Evolutionary conservation across 2,113 vertebrate genomes (phyloP).

Genomic region (Sphaerodactylus townsendi): DNA sequence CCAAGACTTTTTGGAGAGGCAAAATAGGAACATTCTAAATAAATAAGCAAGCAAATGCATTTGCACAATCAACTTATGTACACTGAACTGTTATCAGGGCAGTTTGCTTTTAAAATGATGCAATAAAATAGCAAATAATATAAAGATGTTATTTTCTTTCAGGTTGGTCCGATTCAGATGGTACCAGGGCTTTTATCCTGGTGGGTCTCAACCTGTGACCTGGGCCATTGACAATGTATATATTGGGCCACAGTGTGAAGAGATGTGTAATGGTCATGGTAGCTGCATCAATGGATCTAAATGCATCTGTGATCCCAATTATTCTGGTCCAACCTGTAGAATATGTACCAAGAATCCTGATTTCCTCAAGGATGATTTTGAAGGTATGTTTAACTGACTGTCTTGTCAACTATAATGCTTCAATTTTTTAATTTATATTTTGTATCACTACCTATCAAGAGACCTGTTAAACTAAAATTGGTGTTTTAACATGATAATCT

Average conservation of each 20-base stretch:
- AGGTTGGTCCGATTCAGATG: constrained; percentile 95
- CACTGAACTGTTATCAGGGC: not conserved
- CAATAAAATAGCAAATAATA: not conserved
- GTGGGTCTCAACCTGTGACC: constrained; percentile 86
- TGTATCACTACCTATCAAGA: not conserved
- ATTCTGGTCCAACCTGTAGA: constrained; percentile 90
- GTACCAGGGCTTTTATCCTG: constrained; percentile 94
- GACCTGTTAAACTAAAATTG: not conserved
- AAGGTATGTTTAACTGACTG: constrained; percentile 79
- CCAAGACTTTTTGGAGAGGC: too few species aligned
- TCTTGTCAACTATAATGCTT: not conserved
- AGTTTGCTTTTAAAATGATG: not conserved
- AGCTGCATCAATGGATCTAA: constrained; percentile 88
- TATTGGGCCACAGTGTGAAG: constrained; percentile 94
- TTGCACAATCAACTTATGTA: not conserved
- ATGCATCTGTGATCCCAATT: constrained; percentile 89
- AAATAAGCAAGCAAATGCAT: not conserved
- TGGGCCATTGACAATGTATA: constrained; percentile 97
- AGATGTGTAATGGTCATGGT: constrained; percentile 95
- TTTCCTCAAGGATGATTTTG: constrained; percentile 98
- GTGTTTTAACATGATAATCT: not conserved
- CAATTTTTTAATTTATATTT: not conserved
- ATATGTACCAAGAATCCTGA: constrained; percentile 89
- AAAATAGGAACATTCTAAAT: too few species aligned
- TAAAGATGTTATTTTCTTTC: constrained; percentile 28